phyloP scores from a whole-genome alignment of 35 echinoderm and acorn worm species.

The Heliocidaris tuberculata region DNA sequence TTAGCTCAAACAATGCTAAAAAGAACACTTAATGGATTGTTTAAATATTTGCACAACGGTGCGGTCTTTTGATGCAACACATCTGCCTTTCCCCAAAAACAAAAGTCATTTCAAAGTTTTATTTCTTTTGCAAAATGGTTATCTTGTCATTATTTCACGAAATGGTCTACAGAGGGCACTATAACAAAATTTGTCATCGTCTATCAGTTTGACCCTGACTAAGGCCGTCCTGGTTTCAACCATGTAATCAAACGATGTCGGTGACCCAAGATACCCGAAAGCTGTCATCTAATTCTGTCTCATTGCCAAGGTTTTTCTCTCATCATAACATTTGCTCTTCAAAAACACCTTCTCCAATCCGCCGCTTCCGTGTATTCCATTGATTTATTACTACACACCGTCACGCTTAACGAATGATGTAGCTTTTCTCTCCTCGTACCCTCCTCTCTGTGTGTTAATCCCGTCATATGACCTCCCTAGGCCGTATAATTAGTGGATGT shows the following conservation, averaged over 20 bases:
- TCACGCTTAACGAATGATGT: neutral
- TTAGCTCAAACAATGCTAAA: too few relatives aligned
- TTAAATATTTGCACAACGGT: too few relatives aligned
- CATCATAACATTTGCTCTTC: slow-evolving; percentile 4
- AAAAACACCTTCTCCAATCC: slow-evolving; percentile 2
- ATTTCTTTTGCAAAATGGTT: neutral
- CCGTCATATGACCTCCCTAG: neutral
- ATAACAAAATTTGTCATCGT: neutral
- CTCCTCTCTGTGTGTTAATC: neutral
- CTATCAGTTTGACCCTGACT: neutral
- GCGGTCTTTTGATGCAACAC: too few relatives aligned
- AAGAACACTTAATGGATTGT: too few relatives aligned
- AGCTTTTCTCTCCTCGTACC: neutral
- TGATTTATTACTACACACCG: neutral
- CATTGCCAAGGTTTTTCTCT: neutral
- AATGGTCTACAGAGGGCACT: neutral
- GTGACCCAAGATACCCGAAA: neutral
- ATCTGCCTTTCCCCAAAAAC: too few relatives aligned
- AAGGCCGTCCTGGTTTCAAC: neutral
- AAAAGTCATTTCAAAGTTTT: too few relatives aligned
- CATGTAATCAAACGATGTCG: neutral
- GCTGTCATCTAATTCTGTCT: neutral
- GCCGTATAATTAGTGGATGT: neutral
- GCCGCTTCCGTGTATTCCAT: neutral
- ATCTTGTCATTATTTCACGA: neutral